Conservation (phyloP, 2,113 vertebrate genomes). For the Dipodomys merriami region DNA sequence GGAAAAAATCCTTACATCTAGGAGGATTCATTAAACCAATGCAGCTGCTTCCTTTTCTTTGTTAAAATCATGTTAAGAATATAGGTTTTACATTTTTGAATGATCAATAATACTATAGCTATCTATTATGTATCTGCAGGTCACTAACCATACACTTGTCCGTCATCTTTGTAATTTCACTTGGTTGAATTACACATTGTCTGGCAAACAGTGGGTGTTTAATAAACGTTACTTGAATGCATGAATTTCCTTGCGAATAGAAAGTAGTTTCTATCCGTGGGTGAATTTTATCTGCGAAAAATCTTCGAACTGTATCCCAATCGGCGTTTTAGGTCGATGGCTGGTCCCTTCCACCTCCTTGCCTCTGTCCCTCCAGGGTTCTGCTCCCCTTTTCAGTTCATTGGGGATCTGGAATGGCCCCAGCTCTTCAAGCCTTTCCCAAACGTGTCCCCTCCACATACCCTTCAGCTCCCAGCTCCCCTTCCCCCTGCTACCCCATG, state of each 20-base stretch:
- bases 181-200: neutral
- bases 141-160: neutral
- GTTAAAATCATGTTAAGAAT: slow-evolving; percentile 45
- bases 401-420: slow-evolving; percentile 53
- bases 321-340: neutral
- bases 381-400: neutral
- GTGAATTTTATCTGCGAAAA: slow-evolving; percentile 38
- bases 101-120: slow-evolving; percentile 21
- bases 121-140: slow-evolving; percentile 9
- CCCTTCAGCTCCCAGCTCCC: neutral
- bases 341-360: neutral
- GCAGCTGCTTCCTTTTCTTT: slow-evolving; percentile 40
- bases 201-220: slow-evolving; percentile 39
- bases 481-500: slow-evolving; percentile 20
- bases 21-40: slow-evolving; percentile 59
- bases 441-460: neutral
- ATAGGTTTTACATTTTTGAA: slow-evolving; percentile 23
- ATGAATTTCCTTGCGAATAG: neutral
- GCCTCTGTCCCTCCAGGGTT: neutral
- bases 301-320: neutral
- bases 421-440: neutral
- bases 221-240: slow-evolving; percentile 57
- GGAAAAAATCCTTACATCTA: slow-evolving; percentile 34
- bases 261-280: slow-evolving; percentile 18
- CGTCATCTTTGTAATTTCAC: slow-evolving; percentile 1